phyloP scores from a whole-genome alignment of 2,888 invertebrate species.

The Callyntrura sp. region DNA sequence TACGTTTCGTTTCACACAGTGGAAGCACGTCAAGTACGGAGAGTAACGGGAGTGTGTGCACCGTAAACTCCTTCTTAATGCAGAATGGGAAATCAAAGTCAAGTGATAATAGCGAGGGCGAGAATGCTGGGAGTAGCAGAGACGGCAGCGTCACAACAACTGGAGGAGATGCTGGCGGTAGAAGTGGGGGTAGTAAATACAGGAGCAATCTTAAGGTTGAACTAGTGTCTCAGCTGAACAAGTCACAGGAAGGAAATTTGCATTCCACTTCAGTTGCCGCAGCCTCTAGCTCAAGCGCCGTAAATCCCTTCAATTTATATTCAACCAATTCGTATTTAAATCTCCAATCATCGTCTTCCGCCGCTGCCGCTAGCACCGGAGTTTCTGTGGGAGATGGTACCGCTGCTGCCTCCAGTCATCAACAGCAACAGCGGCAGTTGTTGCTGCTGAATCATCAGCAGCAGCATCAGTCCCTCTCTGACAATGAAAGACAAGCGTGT shows the following conservation, averaged over 20 bases:
- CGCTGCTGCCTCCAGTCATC: conserved; percentile 30
- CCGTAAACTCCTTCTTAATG: conserved; percentile 77
- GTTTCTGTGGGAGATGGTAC: not conserved
- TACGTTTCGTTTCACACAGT: conserved; percentile 63
- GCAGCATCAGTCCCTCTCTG: conserved; percentile 23
- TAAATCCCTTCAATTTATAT: conserved; percentile 72
- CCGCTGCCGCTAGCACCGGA: not conserved
- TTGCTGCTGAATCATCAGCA: conserved; percentile 56
- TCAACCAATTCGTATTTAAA: conserved; percentile 66
- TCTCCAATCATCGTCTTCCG: conserved; percentile 59
- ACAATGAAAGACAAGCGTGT: conserved; percentile 66
- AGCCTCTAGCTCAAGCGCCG: conserved; percentile 60
- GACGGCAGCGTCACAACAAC: conserved; percentile 3
- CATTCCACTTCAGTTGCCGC: conserved; percentile 43
- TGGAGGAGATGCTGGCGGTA: conserved; percentile 12
- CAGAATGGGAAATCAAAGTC: conserved; percentile 62
- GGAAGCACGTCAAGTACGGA: conserved; percentile 79
- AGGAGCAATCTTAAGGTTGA: conserved; percentile 74
- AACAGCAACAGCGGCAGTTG: conserved; percentile 47
- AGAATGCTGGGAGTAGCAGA: conserved; percentile 46
- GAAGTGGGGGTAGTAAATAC: conserved; percentile 59
- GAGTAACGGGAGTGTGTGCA: conserved; percentile 80
- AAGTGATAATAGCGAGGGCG: conserved; percentile 55
- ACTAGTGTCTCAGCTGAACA: conserved; percentile 71
- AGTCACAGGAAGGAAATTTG: conserved; percentile 71